phyloP scores from a whole-genome alignment of 2,797 vertebrate genomes.

The Syndactyla subalaris region DNA sequence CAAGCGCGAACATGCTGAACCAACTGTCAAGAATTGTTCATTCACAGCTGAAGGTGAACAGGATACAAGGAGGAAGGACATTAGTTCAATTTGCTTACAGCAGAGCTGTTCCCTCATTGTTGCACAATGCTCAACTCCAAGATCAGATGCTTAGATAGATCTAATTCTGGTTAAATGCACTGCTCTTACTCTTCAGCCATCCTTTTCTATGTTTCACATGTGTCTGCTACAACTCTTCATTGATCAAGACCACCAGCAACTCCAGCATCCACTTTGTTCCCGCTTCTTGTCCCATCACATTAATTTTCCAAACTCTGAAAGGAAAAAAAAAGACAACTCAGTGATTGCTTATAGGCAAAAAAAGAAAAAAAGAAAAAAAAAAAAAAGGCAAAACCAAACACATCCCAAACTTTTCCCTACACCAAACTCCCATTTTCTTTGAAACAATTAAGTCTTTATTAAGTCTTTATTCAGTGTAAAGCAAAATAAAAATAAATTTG shows the following conservation, averaged over 20 bases:
- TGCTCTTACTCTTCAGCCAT: not conserved
- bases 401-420: not conserved
- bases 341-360: not conserved
- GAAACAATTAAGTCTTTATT: not conserved
- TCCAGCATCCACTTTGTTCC: not conserved
- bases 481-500: not conserved
- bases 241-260: not conserved
- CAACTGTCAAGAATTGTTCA: not conserved
- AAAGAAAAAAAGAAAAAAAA: accelerated
- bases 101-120: not conserved
- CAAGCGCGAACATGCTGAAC: not conserved
- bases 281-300: not conserved
- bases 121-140: not conserved
- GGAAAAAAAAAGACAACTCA: not conserved
- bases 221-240: not conserved
- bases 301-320: not conserved
- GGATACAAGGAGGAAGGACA: not conserved
- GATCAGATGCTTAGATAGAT: not conserved
- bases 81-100: not conserved
- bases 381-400: not conserved
- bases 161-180: not conserved
- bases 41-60: not conserved
- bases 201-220: not conserved
- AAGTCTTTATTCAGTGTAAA: not conserved
- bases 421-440: not conserved